Percentiles rank a stretch among this genome's conserved stretches.
Evolutionary conservation across 2,888 invertebrate species (phyloP).

Genomic region (Beris morrisii): DNA sequence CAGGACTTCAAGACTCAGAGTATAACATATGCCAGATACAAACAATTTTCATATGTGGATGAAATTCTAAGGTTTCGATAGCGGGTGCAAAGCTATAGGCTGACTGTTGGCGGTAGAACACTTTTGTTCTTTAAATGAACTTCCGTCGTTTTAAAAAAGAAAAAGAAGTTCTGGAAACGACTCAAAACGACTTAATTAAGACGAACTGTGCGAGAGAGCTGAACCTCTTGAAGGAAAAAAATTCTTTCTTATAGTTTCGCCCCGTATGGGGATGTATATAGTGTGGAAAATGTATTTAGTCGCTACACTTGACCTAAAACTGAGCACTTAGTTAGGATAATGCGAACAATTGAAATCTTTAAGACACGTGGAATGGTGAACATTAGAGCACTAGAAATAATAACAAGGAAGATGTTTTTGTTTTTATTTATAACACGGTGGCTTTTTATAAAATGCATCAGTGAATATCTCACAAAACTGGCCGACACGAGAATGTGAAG

Average conservation of each 20-base stretch:
- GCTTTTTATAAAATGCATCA: too few species aligned
- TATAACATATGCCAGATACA: neutral
- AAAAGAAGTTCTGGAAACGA: neutral
- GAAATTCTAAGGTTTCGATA: neutral
- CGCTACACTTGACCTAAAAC: constrained; percentile 24
- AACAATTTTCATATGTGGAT: neutral
- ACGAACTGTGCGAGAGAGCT: neutral
- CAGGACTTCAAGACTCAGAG: neutral
- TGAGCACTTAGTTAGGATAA: neutral
- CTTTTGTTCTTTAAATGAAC: constrained; percentile 27
- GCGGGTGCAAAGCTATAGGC: neutral
- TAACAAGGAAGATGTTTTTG: too few species aligned
- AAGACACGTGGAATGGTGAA: too few species aligned
- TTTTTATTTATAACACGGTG: too few species aligned
- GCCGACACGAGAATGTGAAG: too few species aligned
- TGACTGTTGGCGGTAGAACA: too few species aligned
- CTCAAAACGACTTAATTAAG: constrained; percentile 31
- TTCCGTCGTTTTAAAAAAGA: constrained; percentile 33
- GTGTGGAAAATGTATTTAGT: constrained; percentile 26
- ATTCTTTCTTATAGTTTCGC: constrained; percentile 10
- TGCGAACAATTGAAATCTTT: too few species aligned
- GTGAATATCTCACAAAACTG: too few species aligned
- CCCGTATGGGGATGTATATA: neutral
- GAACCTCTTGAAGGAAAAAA: constrained; percentile 11
- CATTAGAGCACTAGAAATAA: too few species aligned